Evolutionary conservation across 2,888 invertebrate genomes (phyloP).

Genomic region (Limnephilus rhombicus): DNA sequence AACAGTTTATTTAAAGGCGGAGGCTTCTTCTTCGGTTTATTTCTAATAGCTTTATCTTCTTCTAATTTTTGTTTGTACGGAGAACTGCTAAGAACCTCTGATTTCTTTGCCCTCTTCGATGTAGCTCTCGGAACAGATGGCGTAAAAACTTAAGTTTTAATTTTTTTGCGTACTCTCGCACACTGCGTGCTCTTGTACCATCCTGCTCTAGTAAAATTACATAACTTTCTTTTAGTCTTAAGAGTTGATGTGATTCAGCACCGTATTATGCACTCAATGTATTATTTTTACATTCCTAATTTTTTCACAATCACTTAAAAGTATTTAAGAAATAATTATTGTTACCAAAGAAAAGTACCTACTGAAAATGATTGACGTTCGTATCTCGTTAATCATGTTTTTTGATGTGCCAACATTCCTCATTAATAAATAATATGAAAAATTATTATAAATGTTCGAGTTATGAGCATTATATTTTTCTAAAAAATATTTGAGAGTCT

Average conservation of each 20-base stretch:
- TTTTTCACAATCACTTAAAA: not conserved
- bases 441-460: not conserved
- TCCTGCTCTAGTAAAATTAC: not conserved
- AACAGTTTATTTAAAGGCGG: too few species aligned
- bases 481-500: not conserved
- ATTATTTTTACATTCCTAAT: not conserved
- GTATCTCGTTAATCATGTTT: not conserved
- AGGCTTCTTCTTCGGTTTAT: too few species aligned
- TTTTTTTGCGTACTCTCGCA: too few species aligned
- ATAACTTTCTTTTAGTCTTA: not conserved
- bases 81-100: too few species aligned
- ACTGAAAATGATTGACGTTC: not conserved
- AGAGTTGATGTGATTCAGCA: not conserved
- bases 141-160: too few species aligned
- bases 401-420: not conserved
- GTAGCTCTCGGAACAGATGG: too few species aligned
- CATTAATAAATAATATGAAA: not conserved
- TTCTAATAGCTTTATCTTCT: too few species aligned
- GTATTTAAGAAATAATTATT: not conserved
- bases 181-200: too few species aligned
- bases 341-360: not conserved
- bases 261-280: not conserved
- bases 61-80: too few species aligned
- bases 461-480: not conserved
- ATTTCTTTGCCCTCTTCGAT: too few species aligned